These are phyloP conservation scores for Thamnaconus septentrionalis DNA, from an alignment of 2,113 vertebrate genomes.

Conservation along the genomic window DNA sequence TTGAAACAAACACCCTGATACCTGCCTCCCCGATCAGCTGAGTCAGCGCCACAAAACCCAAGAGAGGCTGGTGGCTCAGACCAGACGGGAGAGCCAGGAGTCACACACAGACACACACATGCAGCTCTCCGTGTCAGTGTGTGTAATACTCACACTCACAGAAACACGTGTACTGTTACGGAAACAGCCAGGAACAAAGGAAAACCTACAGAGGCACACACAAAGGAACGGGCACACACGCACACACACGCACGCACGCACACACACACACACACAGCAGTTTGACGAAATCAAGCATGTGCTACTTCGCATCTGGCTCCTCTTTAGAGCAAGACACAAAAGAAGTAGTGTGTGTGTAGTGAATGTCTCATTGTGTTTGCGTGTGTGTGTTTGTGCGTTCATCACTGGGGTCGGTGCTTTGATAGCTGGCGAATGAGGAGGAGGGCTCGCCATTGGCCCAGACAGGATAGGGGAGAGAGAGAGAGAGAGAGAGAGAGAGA, in stretches of 20 bases:
- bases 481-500: not conserved
- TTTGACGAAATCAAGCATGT: slow-evolving; percentile 41
- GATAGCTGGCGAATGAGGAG: slow-evolving; percentile 56
- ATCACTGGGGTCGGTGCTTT: slow-evolving; percentile 62
- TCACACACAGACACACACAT: slow-evolving; percentile 4
- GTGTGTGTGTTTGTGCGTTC: slow-evolving; percentile 32
- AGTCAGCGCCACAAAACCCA: slow-evolving; percentile 56
- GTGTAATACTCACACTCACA: slow-evolving; percentile 1
- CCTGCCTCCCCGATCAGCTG: slow-evolving; percentile 56
- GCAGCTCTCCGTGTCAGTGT: slow-evolving; percentile 4
- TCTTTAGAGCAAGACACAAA: slow-evolving; percentile 66
- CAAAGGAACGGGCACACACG: slow-evolving; percentile 4
- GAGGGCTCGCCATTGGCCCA: slow-evolving; percentile 38
- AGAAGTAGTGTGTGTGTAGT: slow-evolving; percentile 56
- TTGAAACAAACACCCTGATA: slow-evolving; percentile 58
- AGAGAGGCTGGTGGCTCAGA: slow-evolving; percentile 34
- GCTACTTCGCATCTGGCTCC: slow-evolving; percentile 69
- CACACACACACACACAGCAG: slow-evolving; percentile 15
- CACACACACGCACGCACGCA: slow-evolving; percentile 7
- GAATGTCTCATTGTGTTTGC: slow-evolving; percentile 47
- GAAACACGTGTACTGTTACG: slow-evolving; percentile 1
- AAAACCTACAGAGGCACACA: slow-evolving; percentile 1
- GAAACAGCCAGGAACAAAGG: slow-evolving; percentile 34
- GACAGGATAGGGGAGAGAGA: slow-evolving; percentile 24
- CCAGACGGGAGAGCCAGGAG: slow-evolving; percentile 29